Percentiles rank a stretch among this genome's conserved stretches.
These are phyloP conservation scores for Ganaspis brasiliensis DNA, from an alignment of 2,888 invertebrate species.

Conservation along the genomic window DNA sequence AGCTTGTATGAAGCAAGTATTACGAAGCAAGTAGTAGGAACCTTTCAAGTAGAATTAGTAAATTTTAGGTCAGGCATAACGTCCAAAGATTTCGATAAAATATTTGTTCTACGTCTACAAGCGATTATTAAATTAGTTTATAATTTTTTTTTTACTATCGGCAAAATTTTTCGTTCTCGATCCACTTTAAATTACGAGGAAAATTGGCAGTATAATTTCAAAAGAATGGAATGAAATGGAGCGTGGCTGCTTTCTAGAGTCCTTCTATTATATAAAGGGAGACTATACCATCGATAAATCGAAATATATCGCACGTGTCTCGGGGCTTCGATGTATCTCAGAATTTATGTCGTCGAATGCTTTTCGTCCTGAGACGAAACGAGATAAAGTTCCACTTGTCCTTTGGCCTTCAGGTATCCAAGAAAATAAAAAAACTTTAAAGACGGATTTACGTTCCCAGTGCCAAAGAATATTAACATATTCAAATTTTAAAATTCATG, in stretches of 20 bases:
- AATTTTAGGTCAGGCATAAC: not conserved
- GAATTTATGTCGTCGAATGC: constrained; percentile 37
- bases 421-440: not conserved
- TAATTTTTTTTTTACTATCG: not conserved
- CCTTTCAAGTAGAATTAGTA: constrained; percentile 3
- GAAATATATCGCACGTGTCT: constrained; percentile 35
- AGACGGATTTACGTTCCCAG: not conserved
- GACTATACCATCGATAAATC: constrained; percentile 28
- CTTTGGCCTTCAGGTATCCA: not conserved
- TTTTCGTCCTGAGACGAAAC: constrained; percentile 28
- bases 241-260: constrained; percentile 17
- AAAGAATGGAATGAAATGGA: constrained; percentile 53
- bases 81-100: too few species aligned
- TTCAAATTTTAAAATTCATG: too few species aligned
- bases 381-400: constrained; percentile 30
- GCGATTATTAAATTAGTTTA: not conserved
- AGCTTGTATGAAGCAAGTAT: too few species aligned
- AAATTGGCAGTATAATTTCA: constrained; percentile 55
- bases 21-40: too few species aligned
- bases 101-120: not conserved
- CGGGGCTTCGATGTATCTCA: constrained; percentile 28
- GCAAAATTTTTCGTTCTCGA: constrained; percentile 42
- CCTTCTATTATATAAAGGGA: constrained; percentile 36
- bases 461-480: not conserved
- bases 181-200: constrained; percentile 56